Evolutionary conservation across 2,113 vertebrate species (phyloP).

Genomic region (Phaethornis superciliosus): DNA sequence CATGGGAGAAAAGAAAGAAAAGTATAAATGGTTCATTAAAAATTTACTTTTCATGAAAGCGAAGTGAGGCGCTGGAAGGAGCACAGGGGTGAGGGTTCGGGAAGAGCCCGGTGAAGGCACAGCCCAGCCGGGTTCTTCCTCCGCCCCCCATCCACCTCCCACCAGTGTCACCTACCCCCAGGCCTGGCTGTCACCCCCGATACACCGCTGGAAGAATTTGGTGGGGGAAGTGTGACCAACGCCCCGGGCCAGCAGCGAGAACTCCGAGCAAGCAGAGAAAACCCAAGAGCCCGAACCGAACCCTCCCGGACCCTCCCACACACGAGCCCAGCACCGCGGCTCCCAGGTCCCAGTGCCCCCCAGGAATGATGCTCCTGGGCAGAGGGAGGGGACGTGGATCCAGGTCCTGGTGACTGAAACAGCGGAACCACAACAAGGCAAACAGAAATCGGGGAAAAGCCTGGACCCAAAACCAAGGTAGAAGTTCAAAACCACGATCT

Average conservation of each 20-base stretch:
- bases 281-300: accelerated
- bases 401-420: accelerated
- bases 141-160: too few species aligned
- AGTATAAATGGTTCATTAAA: conserved; percentile 43
- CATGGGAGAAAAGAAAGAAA: not conserved
- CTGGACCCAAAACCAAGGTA: not conserved
- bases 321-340: accelerated
- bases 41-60: conserved; percentile 1
- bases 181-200: accelerated
- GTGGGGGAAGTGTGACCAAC: accelerated
- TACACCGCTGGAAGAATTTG: accelerated
- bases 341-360: too few species aligned
- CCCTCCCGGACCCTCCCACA: not conserved
- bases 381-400: not conserved
- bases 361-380: accelerated
- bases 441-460: not conserved
- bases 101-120: too few species aligned
- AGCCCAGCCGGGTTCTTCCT: too few species aligned
- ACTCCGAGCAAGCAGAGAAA: accelerated
- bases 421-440: not conserved
- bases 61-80: not conserved
- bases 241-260: accelerated
- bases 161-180: not conserved
- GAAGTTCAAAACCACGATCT: not conserved
- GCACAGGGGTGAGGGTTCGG: not conserved